Evolutionary conservation across 2,888 invertebrate genomes (phyloP), one percentile per base, ranked within the genome.

Genomic region (Resseliella maxima): DNA sequence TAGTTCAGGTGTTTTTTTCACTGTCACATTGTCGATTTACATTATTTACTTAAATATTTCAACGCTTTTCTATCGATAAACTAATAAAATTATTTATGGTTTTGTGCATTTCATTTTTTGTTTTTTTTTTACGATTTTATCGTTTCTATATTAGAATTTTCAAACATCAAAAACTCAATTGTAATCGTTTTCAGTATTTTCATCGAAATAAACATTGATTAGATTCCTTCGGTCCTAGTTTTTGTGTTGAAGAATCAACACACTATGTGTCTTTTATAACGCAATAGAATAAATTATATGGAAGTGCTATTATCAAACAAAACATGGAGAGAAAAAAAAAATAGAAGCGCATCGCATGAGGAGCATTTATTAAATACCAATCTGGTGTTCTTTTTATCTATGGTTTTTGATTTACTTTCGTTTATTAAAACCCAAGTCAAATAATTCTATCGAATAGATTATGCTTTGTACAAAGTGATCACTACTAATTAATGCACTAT

Each of bases 401-500:
- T 72, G 10, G n/a, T 72, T 21, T 72, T 72, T 72, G 72, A 72
- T 72, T 31, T 72, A 72, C 15, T 72, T 35, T 72, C 31, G 18
- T 72, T 72, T 31, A 72, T n/a, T 31, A 31, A n/a, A 72, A 15
- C 31, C 31, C n/a, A 1, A 2, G 3, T 72, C 31, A 31, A 35
- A 31, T 15, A 8, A 72, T 35, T 35, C 0, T 24, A 72, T 72
- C 31, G 24, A 27, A 59, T 50, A 27, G 15, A 24, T 27, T 3
- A n/a, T 8, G 3, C n/a, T 31, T 83, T 83, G 18, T 83, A 2
- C 3, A 38, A 38, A n/a, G 36, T 83, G 83, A 83, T 2, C 83
- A 83, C 38, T 38, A 6, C 36, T 83, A 83, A 83, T 83, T 83
- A 83, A 83, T 83, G 83, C 36, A 83, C 38, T 83, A 38, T 41